Conservation (phyloP, 2,888 invertebrate genomes). For the Adineta ricciae region DNA sequence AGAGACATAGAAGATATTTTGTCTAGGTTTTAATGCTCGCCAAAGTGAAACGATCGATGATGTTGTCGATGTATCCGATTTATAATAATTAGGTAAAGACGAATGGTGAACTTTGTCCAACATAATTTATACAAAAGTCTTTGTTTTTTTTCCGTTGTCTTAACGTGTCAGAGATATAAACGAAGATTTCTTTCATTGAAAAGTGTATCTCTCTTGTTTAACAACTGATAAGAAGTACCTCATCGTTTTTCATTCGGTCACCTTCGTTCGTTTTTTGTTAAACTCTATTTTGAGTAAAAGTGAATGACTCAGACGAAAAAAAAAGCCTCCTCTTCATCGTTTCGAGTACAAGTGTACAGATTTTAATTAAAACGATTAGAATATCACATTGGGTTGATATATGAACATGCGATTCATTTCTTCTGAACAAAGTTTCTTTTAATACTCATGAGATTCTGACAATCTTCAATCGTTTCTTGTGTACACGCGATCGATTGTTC, state of each 20-base stretch:
- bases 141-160: background rate
- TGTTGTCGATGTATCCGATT: background rate
- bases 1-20: background rate
- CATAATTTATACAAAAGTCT: background rate
- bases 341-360: background rate
- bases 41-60: background rate
- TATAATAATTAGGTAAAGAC: background rate
- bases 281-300: too few species aligned
- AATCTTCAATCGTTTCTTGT: background rate
- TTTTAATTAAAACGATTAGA: background rate
- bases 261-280: background rate
- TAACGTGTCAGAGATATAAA: background rate
- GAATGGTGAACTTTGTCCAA: background rate
- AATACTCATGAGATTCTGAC: background rate
- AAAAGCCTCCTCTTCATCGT: too few species aligned
- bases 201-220: background rate
- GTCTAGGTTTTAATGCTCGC: background rate
- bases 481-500: background rate
- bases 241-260: too few species aligned
- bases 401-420: background rate
- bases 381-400: background rate
- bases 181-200: background rate
- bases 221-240: background rate
- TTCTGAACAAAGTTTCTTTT: background rate
- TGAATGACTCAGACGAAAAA: too few species aligned